A percentile compares a stretch with the other conserved stretches of the same genome.
phyloP scores from a whole-genome alignment of 2,888 invertebrate species.

The Ferrisia virgata region DNA sequence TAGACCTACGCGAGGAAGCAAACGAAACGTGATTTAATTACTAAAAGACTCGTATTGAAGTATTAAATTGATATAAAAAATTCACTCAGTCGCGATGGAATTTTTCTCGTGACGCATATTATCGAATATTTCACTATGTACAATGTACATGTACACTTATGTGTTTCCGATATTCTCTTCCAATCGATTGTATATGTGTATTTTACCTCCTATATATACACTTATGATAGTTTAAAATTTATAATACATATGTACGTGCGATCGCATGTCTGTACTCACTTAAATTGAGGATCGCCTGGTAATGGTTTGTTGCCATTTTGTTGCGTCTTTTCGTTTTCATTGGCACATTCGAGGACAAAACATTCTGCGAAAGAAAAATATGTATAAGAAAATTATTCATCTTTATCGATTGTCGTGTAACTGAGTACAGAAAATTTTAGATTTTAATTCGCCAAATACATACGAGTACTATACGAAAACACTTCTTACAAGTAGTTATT shows the following conservation, averaged over 20 bases:
- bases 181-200: no score
- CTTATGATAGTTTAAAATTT: background rate
- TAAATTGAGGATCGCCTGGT: background rate
- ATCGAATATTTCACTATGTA: background rate
- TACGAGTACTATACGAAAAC: no score
- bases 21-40: background rate
- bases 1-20: background rate
- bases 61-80: background rate
- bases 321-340: conserved; percentile 1
- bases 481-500: no score
- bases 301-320: background rate
- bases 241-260: background rate
- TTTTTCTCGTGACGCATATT: background rate
- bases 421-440: no score
- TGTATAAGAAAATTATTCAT: background rate
- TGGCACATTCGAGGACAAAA: background rate
- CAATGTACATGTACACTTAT: no score
- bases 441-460: background rate
- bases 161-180: background rate
- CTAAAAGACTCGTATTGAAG: background rate
- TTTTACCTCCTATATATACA: background rate
- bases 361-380: conserved; percentile 28
- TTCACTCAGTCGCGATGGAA: background rate
- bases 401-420: background rate
- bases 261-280: background rate